Conservation (phyloP, 1,140 invertebrate species). For the Wiebesia pumilae region DNA sequence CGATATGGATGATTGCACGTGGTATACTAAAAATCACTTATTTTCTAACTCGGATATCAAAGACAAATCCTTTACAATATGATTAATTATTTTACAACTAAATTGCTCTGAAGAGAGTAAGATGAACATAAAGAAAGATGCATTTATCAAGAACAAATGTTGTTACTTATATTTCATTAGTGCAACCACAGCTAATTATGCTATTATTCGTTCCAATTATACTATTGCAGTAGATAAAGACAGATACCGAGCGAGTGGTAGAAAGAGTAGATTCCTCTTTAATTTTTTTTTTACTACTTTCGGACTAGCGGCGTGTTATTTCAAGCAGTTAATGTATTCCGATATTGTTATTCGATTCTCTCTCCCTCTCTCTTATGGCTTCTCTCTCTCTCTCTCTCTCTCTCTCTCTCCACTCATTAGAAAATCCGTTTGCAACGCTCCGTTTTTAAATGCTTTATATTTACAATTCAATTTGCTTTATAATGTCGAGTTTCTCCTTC, state of each 20-base stretch:
- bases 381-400: not conserved
- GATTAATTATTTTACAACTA: not conserved
- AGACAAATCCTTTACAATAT: too few relatives aligned
- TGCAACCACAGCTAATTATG: constrained; percentile 53
- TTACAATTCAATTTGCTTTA: constrained; percentile 71
- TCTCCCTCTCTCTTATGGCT: not conserved
- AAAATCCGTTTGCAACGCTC: constrained; percentile 62
- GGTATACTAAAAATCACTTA: too few relatives aligned
- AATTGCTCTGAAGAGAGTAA: not conserved
- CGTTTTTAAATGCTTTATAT: constrained; percentile 69
- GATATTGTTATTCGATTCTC: constrained; percentile 65
- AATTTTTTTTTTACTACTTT: constrained; percentile 41
- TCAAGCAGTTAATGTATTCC: constrained; percentile 67
- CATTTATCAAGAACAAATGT: constrained; percentile 9
- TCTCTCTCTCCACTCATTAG: constrained; percentile 61
- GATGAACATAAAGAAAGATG: not conserved
- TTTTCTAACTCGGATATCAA: too few relatives aligned
- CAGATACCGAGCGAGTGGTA: not conserved
- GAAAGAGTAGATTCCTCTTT: constrained; percentile 23
- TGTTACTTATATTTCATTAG: constrained; percentile 56
- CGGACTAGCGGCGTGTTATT: constrained; percentile 56
- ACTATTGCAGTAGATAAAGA: not conserved
- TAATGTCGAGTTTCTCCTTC: constrained; percentile 42
- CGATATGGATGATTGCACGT: too few relatives aligned
- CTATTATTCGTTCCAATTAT: constrained; percentile 55